Evolutionary conservation across 2,797 vertebrate genomes (phyloP).

Genomic region (Micromesistius poutassou): DNA sequence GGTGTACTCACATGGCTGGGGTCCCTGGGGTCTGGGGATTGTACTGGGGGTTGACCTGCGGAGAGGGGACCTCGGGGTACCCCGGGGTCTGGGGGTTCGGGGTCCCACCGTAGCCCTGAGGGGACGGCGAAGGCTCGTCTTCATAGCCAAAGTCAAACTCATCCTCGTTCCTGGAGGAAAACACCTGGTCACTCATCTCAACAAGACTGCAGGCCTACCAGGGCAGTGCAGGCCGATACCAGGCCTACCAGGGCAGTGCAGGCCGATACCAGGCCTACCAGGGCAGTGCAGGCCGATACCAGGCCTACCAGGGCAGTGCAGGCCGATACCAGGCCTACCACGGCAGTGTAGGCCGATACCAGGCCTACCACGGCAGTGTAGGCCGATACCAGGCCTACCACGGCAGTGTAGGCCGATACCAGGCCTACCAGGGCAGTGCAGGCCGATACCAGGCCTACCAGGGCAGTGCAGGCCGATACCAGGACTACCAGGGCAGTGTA

Average conservation of each 20-base stretch:
- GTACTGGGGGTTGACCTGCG: constrained; percentile 91
- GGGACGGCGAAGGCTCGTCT: constrained; percentile 90
- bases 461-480: no score
- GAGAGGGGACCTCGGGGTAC: constrained; percentile 91
- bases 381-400: background rate
- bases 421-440: background rate
- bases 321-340: background rate
- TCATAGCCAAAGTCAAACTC: constrained; percentile 91
- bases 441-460: background rate
- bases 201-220: background rate
- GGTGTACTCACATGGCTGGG: constrained; percentile 86
- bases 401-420: no score
- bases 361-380: background rate
- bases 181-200: background rate
- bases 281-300: background rate
- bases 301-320: background rate
- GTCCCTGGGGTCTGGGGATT: constrained; percentile 94
- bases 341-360: background rate
- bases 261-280: background rate
- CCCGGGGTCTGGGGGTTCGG: constrained; percentile 94
- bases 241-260: background rate
- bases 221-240: background rate
- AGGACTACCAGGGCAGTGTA: background rate
- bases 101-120: constrained; percentile 88
- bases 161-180: constrained; percentile 79